Conservation (phyloP, 2,797 vertebrate species). For the Odontamblyopus lacepedii region DNA sequence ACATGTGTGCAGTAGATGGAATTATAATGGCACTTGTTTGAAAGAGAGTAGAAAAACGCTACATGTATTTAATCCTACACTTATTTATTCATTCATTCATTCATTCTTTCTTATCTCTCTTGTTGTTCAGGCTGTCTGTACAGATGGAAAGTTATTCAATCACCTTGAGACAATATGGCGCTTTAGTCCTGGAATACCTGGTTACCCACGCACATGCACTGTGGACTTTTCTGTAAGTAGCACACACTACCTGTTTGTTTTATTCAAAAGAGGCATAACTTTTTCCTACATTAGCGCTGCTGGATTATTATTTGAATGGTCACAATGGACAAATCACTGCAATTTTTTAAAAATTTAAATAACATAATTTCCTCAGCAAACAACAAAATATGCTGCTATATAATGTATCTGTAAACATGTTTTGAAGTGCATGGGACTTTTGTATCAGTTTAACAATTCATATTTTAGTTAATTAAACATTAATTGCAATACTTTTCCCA, state of each 20-base stretch:
- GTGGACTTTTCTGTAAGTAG: conserved; percentile 94
- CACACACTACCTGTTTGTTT: not conserved
- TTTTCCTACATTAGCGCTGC: no score
- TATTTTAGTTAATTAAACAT: no score
- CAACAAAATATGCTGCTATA: not conserved
- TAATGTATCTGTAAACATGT: not conserved
- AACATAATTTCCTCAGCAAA: no score
- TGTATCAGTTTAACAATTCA: not conserved
- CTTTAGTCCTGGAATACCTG: conserved; percentile 94
- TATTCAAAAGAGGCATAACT: no score
- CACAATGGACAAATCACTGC: no score
- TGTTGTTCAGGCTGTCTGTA: conserved; percentile 85
- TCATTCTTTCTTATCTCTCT: not conserved
- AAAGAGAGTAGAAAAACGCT: no score
- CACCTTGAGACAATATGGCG: conserved; percentile 95
- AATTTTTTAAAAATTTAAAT: no score
- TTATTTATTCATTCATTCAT: not conserved
- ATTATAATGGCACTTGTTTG: no score
- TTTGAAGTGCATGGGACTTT: no score
- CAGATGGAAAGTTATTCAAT: conserved; percentile 94
- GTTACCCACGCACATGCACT: conserved; percentile 93
- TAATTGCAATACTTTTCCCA: not conserved
- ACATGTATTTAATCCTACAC: not conserved
- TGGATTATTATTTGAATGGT: no score
- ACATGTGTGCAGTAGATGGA: no score